Percentiles rank a stretch among this genome's conserved stretches.
These are phyloP conservation scores for Lepeophtheirus nordmannii DNA, from an alignment of 2,888 invertebrate species.

Conservation along the genomic window DNA sequence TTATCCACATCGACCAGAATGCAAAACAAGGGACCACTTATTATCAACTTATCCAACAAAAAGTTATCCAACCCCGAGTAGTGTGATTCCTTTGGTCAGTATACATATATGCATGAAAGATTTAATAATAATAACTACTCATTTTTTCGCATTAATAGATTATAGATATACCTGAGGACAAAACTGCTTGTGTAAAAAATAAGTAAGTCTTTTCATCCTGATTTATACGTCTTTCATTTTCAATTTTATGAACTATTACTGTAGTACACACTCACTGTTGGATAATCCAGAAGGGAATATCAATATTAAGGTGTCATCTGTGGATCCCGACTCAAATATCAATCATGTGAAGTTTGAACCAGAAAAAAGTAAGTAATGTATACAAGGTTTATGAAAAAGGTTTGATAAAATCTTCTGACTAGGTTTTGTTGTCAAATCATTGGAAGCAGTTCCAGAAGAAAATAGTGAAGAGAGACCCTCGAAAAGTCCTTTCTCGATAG, in stretches of 20 bases:
- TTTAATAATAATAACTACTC: too few species aligned
- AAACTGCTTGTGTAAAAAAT: background rate
- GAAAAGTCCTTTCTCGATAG: background rate
- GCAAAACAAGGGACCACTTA: background rate
- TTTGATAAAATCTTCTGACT: background rate
- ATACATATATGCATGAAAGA: too few species aligned
- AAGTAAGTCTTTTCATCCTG: background rate
- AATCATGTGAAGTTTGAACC: background rate
- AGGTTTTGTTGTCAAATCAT: background rate
- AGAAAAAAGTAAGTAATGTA: background rate
- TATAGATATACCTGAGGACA: too few species aligned
- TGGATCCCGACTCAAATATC: background rate
- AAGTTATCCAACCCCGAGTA: too few species aligned
- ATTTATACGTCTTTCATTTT: background rate
- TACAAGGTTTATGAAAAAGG: background rate
- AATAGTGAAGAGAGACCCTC: background rate
- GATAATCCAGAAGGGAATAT: background rate
- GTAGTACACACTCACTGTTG: background rate
- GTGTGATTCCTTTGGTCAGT: too few species aligned
- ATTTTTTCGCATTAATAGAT: too few species aligned
- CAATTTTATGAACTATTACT: too few species aligned
- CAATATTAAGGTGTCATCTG: background rate
- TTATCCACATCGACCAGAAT: conserved; percentile 1
- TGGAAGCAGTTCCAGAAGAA: background rate
- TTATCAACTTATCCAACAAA: background rate